Conservation (phyloP, 2,888 invertebrate species). For the Dryomyza anilis region DNA sequence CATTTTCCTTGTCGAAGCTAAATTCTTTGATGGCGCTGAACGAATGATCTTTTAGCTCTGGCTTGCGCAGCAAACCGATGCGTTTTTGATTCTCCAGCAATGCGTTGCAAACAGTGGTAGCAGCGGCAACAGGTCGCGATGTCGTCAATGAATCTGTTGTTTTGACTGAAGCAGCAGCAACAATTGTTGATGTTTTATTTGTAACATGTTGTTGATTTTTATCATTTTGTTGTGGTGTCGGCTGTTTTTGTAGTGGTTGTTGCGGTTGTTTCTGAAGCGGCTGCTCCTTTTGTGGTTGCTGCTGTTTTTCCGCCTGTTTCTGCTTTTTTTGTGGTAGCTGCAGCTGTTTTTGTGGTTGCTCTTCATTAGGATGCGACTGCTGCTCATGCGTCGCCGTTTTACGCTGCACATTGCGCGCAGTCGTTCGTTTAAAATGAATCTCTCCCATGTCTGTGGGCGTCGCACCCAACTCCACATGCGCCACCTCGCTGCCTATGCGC, state of each 20-base stretch:
- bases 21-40: constrained; percentile 40
- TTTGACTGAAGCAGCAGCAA: too few relatives aligned
- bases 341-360: neutral
- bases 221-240: neutral
- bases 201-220: too few relatives aligned
- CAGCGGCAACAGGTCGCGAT: too few relatives aligned
- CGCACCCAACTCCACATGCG: neutral
- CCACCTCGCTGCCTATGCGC: neutral
- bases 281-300: neutral
- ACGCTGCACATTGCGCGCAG: neutral
- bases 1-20: constrained; percentile 44
- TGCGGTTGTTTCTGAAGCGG: neutral
- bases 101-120: too few relatives aligned
- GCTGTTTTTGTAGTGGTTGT: too few relatives aligned
- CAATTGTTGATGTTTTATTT: too few relatives aligned
- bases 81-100: constrained; percentile 41
- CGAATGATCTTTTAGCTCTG: constrained; percentile 42
- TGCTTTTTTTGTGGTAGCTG: neutral
- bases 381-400: neutral
- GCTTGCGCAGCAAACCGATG: constrained; percentile 45
- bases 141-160: too few relatives aligned
- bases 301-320: neutral
- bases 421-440: neutral
- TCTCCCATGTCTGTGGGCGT: neutral
- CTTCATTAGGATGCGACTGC: neutral